Conservation (phyloP, 2,113 vertebrate species). For the Dipodomys spectabilis region DNA sequence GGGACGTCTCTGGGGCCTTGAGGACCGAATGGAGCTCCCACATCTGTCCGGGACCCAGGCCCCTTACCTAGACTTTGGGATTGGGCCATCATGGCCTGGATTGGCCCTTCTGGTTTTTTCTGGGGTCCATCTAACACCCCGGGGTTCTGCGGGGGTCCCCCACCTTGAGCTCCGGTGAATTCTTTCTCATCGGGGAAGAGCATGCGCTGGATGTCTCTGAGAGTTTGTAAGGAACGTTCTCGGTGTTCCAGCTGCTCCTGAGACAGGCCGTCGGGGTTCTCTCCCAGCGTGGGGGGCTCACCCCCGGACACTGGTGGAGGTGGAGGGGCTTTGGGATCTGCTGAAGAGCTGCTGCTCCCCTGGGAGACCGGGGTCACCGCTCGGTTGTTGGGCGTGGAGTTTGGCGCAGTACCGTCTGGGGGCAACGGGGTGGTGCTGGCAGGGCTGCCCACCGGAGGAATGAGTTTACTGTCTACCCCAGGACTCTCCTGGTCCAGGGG, state of each 20-base stretch:
- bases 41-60: constrained; percentile 93
- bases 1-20: constrained; percentile 96
- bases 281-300: constrained; percentile 92
- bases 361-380: constrained; percentile 89
- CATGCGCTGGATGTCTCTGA: constrained; percentile 98
- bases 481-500: constrained; percentile 92
- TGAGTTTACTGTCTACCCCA: constrained; percentile 93
- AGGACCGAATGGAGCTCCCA: constrained; percentile 93
- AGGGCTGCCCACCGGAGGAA: constrained; percentile 90
- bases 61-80: constrained; percentile 97
- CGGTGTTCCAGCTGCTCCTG: constrained; percentile 98
- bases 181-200: constrained; percentile 98
- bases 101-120: constrained; percentile 94
- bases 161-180: constrained; percentile 90
- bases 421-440: constrained; percentile 90
- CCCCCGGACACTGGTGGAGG: constrained; percentile 92
- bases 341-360: constrained; percentile 89
- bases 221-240: constrained; percentile 96
- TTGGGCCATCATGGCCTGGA: constrained; percentile 98
- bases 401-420: constrained; percentile 90
- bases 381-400: constrained; percentile 89
- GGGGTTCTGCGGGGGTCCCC: constrained; percentile 88
- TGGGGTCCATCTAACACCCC: constrained; percentile 91
- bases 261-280: constrained; percentile 97
- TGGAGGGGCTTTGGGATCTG: constrained; percentile 87